A percentile compares a stretch with the other conserved stretches of the same genome.
phyloP scores from a whole-genome alignment of 2,113 vertebrate genomes.

The Anhinga rufa region DNA sequence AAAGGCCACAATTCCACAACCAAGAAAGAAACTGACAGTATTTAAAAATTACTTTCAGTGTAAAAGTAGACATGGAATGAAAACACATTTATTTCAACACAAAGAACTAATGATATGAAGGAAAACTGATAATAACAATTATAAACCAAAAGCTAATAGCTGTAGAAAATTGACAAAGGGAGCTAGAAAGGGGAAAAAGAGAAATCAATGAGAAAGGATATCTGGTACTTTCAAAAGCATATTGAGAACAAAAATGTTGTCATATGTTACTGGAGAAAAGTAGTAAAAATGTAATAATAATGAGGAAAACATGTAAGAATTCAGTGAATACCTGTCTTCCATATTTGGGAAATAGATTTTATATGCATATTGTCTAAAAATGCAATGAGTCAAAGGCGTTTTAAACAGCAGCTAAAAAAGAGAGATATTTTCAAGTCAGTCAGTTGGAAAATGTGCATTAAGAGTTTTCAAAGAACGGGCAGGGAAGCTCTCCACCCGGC shows the following conservation, averaged over 20 bases:
- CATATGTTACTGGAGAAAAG: constrained; percentile 21
- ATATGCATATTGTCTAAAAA: background rate
- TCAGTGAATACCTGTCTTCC: constrained; percentile 27
- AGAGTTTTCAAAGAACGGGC: background rate
- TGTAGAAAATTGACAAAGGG: constrained; percentile 16
- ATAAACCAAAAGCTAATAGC: constrained; percentile 28
- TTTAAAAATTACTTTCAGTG: background rate
- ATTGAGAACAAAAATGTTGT: constrained; percentile 48
- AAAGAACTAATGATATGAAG: constrained; percentile 36
- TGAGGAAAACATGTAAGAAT: background rate
- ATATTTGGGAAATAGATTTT: constrained; percentile 32
- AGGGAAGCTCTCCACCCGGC: background rate
- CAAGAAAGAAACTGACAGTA: background rate
- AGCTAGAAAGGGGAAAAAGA: background rate
- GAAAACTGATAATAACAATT: constrained; percentile 44
- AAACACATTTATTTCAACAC: constrained; percentile 49
- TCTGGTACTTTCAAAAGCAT: constrained; percentile 7
- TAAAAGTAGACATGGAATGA: constrained; percentile 3
- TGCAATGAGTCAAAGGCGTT: background rate
- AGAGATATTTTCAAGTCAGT: background rate
- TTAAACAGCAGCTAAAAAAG: constrained; percentile 6
- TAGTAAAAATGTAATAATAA: background rate
- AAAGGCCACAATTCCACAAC: constrained; percentile 10
- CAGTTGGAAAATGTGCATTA: background rate
- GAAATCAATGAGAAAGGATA: constrained; percentile 4